Conservation (phyloP, 2,797 vertebrate species). For the Masticophis lateralis region DNA sequence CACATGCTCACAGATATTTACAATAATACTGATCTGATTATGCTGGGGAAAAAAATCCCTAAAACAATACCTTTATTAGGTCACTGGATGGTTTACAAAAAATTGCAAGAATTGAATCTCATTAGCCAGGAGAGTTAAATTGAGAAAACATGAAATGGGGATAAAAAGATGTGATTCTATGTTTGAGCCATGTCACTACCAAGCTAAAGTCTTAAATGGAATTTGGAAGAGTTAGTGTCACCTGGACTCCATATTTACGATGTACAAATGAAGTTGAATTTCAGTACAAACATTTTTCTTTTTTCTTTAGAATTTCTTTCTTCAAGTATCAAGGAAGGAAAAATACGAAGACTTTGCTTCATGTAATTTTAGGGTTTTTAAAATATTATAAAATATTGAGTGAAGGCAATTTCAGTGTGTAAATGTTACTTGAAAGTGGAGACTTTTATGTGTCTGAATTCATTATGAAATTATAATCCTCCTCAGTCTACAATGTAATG, state of each 20-base stretch:
- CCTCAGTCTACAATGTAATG: background rate
- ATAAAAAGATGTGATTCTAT: background rate
- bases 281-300: background rate
- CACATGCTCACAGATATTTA: background rate
- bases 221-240: background rate
- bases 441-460: background rate
- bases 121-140: background rate
- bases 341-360: background rate
- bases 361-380: background rate
- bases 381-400: background rate
- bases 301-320: background rate
- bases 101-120: background rate
- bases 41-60: background rate
- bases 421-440: background rate
- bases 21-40: background rate
- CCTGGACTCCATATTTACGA: background rate
- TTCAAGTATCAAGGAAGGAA: background rate
- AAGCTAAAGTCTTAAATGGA: background rate
- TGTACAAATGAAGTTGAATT: background rate
- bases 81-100: background rate
- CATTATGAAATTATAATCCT: background rate
- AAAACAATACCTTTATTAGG: background rate
- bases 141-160: background rate
- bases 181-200: background rate
- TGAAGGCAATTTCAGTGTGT: background rate